Evolutionary conservation across 2,113 vertebrate species (phyloP), one percentile per base, ranked within the genome.

Genomic region (Megaptera novaeangliae): DNA sequence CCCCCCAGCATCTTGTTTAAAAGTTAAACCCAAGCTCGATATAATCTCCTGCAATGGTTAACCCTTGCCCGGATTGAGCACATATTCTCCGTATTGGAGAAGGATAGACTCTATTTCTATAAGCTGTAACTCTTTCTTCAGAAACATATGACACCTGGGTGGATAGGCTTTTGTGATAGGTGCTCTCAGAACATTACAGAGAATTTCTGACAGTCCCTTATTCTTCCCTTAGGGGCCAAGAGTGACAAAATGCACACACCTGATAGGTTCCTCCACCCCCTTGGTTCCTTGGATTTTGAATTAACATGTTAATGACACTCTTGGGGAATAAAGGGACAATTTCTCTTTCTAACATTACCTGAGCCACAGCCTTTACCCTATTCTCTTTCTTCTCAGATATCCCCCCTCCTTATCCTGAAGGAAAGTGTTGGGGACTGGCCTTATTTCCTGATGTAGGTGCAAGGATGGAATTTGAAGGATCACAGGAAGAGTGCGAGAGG

Each of bases 1-100:
- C 98, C 98, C 98, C 98, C 96, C 41, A n/a, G 98, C 98, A 95
- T 88, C 97, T 97, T 98, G 97, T 98, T 98, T 98, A 98, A 98
- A 98, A 98, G 98, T 91, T 98, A 98, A 98, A 97, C 97, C 97
- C 97, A 92, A 96, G 94, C 87, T 68, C 85, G 98, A 97, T 98
- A 82, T 93, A 98, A 95, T 93, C 97, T 98, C 97, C 91, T 98
- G 95, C 96, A 97, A 92, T 57, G 82, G 72, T 98, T 98, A 98
- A 98, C 98, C 97, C 98, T 98, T 98, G 97, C 97, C 89, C 75
- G 8, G 86, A 97, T 96, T 95, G 96, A 96, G 94, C 72, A 77
- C 84, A 25, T 46, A 92, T 21, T 61, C 97, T 88, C 81, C 64
- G 31, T 44, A 46, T 44, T 97, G 44, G n/a, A 69, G n/a, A 97